Evolutionary conservation across 2,113 vertebrate genomes (phyloP).

Genomic region (Pampusana beccarii): DNA sequence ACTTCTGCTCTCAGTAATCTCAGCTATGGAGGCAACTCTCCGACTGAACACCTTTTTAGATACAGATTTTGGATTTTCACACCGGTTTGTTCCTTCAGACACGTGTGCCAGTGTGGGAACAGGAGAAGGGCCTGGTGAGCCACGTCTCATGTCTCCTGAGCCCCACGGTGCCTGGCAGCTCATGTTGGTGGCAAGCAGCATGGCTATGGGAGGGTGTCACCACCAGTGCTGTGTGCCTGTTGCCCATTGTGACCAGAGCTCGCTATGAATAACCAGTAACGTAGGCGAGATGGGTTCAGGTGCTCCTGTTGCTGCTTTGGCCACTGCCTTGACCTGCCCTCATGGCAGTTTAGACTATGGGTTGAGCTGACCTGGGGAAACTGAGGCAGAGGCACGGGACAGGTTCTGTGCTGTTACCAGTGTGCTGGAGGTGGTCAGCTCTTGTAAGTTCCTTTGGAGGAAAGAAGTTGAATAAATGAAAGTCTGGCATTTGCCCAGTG

Average conservation of each 20-base stretch:
- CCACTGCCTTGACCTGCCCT: neutral
- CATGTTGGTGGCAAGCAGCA: rapidly evolving
- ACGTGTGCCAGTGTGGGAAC: rapidly evolving
- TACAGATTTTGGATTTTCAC: neutral
- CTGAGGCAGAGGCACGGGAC: neutral
- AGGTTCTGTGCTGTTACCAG: neutral
- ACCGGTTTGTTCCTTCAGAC: neutral
- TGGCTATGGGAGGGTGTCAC: neutral
- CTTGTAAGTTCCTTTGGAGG: constrained; percentile 69
- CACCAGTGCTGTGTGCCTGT: neutral
- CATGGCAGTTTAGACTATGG: neutral
- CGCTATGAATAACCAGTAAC: rapidly evolving
- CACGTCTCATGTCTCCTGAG: neutral
- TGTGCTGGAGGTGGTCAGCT: neutral
- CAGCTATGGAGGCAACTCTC: neutral
- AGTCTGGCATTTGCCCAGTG: neutral
- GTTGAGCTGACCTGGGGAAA: neutral
- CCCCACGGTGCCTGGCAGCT: neutral
- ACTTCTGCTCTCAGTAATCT: neutral
- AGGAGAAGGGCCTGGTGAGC: neutral
- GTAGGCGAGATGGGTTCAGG: neutral
- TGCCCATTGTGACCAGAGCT: neutral
- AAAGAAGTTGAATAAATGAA: constrained; percentile 64
- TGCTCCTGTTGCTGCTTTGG: neutral
- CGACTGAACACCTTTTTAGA: neutral